Conservation (phyloP, 2,888 invertebrate genomes). For the Melinopterus prodromus region DNA sequence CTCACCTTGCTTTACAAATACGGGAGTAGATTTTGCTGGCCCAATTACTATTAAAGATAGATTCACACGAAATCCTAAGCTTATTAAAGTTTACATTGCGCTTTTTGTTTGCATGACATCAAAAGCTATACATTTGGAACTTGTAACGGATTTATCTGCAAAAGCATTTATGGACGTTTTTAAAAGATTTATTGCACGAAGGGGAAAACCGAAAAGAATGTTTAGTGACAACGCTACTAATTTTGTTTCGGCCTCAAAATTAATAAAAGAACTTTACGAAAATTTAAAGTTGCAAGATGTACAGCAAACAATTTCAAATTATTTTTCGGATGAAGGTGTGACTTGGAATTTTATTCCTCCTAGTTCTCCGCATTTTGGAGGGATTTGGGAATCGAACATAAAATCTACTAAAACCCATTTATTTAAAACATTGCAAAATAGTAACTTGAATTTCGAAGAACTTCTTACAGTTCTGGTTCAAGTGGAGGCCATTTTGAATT, state of each 20-base stretch:
- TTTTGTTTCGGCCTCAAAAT: constrained; percentile 8
- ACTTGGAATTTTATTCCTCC: constrained; percentile 7
- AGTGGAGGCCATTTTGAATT: constrained; percentile 7
- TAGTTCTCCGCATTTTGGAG: background rate
- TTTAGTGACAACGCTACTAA: constrained; percentile 18
- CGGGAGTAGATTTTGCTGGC: too few relatives aligned
- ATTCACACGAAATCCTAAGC: background rate
- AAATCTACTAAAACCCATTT: background rate
- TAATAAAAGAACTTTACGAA: background rate
- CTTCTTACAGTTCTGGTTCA: background rate
- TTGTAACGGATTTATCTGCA: constrained; percentile 7
- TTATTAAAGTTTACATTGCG: constrained; percentile 6
- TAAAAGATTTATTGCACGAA: constrained; percentile 9
- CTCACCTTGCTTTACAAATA: too few relatives aligned
- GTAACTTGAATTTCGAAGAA: background rate
- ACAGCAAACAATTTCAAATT: constrained; percentile 11
- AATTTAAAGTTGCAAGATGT: constrained; percentile 5
- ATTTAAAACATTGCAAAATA: background rate
- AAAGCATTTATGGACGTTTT: background rate
- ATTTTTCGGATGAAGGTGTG: constrained; percentile 6
- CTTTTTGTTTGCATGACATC: constrained; percentile 13
- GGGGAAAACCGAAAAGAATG: constrained; percentile 17
- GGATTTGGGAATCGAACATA: constrained; percentile 9
- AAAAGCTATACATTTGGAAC: constrained; percentile 12
- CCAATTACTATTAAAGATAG: background rate